Conservation (phyloP, 2,888 invertebrate genomes). For the Andrena hattorfiana region DNA sequence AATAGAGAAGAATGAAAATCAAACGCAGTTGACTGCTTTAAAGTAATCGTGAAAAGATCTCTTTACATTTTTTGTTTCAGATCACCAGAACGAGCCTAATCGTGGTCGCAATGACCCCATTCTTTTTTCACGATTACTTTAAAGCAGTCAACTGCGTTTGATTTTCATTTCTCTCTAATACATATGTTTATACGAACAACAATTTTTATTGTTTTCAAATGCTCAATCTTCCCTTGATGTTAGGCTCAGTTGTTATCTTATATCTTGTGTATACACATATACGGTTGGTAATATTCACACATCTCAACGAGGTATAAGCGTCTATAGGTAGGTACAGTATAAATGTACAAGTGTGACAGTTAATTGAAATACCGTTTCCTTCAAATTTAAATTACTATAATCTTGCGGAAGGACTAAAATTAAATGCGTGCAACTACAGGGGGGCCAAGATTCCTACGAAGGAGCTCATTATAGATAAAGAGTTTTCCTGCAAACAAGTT, state of each 20-base stretch:
- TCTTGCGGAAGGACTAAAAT: constrained; percentile 40
- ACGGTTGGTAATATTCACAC: background rate
- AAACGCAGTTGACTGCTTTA: no score
- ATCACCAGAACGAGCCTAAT: no score
- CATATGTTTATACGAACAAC: no score
- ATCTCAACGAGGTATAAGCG: background rate
- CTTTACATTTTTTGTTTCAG: no score
- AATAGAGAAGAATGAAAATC: no score
- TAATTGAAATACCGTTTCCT: constrained; percentile 23
- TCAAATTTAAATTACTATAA: constrained; percentile 43
- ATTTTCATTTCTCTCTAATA: no score
- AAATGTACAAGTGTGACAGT: background rate
- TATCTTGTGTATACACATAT: background rate
- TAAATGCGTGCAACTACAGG: constrained; percentile 28
- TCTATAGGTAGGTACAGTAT: background rate
- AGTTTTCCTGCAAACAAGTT: constrained; percentile 70
- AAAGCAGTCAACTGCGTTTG: no score
- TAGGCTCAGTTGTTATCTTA: background rate
- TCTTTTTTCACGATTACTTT: no score
- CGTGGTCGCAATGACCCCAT: no score
- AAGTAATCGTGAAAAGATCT: no score
- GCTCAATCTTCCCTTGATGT: no score
- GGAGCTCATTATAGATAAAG: constrained; percentile 71
- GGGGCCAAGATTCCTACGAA: constrained; percentile 50
- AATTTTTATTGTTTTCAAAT: no score